phyloP scores from a whole-genome alignment of 2,888 invertebrate genomes.

The Eupithecia inturbata region DNA sequence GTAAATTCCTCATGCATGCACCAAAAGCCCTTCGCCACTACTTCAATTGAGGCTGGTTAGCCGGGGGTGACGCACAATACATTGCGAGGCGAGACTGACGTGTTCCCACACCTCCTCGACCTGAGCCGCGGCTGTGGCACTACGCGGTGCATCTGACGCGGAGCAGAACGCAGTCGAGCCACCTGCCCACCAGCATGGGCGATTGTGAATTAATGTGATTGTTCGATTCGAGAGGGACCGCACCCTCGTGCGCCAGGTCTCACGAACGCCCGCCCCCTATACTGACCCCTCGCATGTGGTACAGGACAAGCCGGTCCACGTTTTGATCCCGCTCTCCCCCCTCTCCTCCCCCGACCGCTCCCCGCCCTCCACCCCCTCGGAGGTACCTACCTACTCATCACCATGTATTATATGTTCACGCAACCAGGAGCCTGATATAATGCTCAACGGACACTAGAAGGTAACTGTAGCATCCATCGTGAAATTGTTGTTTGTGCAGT shows the following conservation, averaged over 20 bases:
- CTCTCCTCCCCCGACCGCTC: constrained; percentile 2
- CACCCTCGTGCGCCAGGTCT: too few species aligned
- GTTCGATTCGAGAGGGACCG: too few species aligned
- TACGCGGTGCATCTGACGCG: too few species aligned
- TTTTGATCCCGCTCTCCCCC: constrained; percentile 4
- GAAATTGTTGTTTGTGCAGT: too few species aligned
- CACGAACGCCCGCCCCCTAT: too few species aligned
- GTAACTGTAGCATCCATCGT: background rate
- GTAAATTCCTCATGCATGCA: background rate
- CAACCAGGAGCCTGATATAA: background rate
- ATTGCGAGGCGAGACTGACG: background rate
- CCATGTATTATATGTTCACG: background rate
- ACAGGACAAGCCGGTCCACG: background rate
- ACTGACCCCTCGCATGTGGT: background rate
- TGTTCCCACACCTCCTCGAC: too few species aligned
- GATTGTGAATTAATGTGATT: too few species aligned
- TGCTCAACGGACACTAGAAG: background rate
- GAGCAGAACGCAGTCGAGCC: too few species aligned
- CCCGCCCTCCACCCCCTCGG: background rate
- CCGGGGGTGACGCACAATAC: background rate
- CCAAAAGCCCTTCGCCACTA: background rate
- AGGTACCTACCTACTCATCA: background rate
- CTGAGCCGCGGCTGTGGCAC: too few species aligned
- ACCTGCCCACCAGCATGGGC: too few species aligned
- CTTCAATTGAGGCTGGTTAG: background rate